phyloP scores from a whole-genome alignment of 2,888 invertebrate genomes.

The Pachliopta kotzebuea region DNA sequence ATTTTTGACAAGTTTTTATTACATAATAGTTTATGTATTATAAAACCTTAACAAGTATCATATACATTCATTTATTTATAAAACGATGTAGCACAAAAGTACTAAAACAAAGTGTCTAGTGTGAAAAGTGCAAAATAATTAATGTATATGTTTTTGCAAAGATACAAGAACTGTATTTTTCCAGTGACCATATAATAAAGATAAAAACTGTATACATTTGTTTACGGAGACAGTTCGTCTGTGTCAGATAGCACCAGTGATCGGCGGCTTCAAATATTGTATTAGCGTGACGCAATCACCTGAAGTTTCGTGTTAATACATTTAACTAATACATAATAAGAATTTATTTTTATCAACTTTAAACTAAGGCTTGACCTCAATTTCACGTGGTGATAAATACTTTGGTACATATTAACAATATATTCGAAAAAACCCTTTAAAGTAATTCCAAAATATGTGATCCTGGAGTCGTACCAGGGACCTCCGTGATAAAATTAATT shows the following conservation, averaged over 20 bases:
- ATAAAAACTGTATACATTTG: conserved; percentile 8
- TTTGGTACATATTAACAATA: too few species aligned
- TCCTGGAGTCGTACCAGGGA: too few species aligned
- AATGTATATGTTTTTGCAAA: neutral
- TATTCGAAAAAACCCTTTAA: too few species aligned
- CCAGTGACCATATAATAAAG: conserved; percentile 14
- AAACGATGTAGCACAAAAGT: neutral
- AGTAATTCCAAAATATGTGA: too few species aligned
- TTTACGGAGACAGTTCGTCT: conserved; percentile 13
- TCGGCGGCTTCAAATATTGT: conserved; percentile 20
- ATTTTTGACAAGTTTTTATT: too few species aligned
- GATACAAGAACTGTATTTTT: conserved; percentile 7
- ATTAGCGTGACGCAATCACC: conserved; percentile 7
- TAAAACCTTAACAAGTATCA: too few species aligned
- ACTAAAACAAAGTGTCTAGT: neutral
- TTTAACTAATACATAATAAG: conserved; percentile 5
- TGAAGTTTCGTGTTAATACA: neutral
- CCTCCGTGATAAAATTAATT: too few species aligned
- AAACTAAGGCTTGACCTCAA: too few species aligned
- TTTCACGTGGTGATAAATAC: too few species aligned
- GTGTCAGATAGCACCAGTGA: conserved; percentile 13
- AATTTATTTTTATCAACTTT: neutral
- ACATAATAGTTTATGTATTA: too few species aligned
- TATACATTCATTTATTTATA: too few species aligned
- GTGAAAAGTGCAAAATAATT: neutral